Conservation (phyloP, 2,797 vertebrate genomes). For the Schizopygopsis malacanthus region DNA sequence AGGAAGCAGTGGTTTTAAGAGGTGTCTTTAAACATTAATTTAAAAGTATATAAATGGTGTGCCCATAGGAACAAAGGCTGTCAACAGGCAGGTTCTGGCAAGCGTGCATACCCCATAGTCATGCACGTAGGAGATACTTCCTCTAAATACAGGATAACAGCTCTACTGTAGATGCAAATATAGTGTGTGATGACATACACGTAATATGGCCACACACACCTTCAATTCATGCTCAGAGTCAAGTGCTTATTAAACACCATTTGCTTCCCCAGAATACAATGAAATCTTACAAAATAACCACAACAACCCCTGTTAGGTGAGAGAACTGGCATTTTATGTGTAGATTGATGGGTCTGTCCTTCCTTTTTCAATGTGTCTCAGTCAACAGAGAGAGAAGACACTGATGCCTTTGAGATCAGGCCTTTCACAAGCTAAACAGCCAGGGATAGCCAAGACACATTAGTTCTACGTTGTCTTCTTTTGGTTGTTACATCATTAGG, state of each 20-base stretch:
- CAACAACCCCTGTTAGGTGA: constrained; percentile 35
- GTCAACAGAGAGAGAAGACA: constrained; percentile 55
- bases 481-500: neutral
- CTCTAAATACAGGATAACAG: constrained; percentile 39
- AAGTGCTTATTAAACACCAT: constrained; percentile 40
- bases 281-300: constrained; percentile 44
- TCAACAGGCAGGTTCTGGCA: constrained; percentile 44
- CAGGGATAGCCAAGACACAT: neutral
- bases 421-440: constrained; percentile 37
- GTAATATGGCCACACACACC: constrained; percentile 38
- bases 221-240: constrained; percentile 38
- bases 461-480: constrained; percentile 14
- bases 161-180: constrained; percentile 40
- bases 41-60: constrained; percentile 39
- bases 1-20: constrained; percentile 68
- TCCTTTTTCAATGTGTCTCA: constrained; percentile 62
- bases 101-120: constrained; percentile 15
- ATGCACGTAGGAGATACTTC: constrained; percentile 28
- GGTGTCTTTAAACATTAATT: constrained; percentile 65
- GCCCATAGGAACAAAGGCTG: constrained; percentile 30
- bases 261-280: constrained; percentile 43
- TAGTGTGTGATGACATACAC: constrained; percentile 43
- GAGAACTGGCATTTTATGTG: constrained; percentile 64
- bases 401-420: constrained; percentile 52
- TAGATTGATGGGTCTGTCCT: constrained; percentile 60